These are phyloP conservation scores for Poeciliopsis prolifica DNA, from an alignment of 2,113 vertebrate species.

Conservation along the genomic window DNA sequence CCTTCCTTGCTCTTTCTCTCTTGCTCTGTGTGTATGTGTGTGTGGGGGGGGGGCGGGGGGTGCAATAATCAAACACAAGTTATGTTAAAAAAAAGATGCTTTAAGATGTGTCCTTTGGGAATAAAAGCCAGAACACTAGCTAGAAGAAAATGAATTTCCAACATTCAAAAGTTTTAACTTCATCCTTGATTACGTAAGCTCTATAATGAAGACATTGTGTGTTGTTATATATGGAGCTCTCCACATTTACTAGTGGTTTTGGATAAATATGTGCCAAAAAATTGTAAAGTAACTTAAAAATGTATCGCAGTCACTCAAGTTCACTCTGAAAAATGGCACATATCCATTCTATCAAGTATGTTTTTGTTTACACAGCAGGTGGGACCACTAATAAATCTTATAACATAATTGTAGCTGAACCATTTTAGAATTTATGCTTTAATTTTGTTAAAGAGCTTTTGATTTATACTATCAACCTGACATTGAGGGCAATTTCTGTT, in stretches of 20 bases:
- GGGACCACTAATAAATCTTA: not conserved
- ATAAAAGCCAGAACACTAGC: not conserved
- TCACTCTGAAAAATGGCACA: not conserved
- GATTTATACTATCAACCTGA: not conserved
- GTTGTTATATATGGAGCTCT: not conserved
- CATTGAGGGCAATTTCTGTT: not conserved
- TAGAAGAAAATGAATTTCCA: no score
- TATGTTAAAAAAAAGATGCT: not conserved
- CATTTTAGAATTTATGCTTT: not conserved
- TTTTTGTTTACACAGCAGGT: not conserved
- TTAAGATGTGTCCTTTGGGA: slow-evolving; percentile 10
- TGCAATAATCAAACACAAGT: slow-evolving; percentile 21
- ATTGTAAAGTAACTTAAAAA: not conserved
- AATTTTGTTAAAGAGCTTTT: not conserved
- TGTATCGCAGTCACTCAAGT: not conserved
- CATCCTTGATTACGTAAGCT: not conserved
- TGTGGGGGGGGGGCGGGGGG: no score
- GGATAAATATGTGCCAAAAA: not conserved
- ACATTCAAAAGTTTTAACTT: not conserved
- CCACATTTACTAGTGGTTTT: not conserved
- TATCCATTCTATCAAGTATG: not conserved
- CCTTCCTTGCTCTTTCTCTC: not conserved
- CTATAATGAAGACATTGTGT: not conserved
- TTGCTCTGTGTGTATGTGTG: not conserved
- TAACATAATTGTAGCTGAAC: not conserved